phyloP scores from a whole-genome alignment of 2,113 vertebrate genomes.

The Panthera tigris region DNA sequence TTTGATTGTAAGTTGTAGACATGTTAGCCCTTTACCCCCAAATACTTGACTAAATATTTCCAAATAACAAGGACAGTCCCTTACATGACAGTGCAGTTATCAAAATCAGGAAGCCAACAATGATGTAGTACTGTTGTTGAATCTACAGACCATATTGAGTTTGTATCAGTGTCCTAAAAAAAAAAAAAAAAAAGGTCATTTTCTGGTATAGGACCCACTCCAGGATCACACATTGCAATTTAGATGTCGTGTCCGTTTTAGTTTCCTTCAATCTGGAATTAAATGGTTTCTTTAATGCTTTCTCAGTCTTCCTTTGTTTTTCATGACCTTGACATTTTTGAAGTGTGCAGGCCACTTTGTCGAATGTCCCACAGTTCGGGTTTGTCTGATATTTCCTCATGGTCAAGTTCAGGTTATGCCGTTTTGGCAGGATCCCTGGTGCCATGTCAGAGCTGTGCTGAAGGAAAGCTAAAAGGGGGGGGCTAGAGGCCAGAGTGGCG shows the following conservation, averaged over 20 bases:
- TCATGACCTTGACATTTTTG: constrained; percentile 46
- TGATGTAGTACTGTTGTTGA: constrained; percentile 34
- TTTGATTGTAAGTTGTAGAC: constrained; percentile 36
- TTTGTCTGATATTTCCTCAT: constrained; percentile 36
- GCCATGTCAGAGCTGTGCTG: background rate
- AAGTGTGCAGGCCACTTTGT: constrained; percentile 31
- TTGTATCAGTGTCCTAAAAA: constrained; percentile 19
- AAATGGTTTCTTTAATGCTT: background rate
- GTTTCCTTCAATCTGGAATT: background rate
- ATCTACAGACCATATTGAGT: constrained; percentile 4
- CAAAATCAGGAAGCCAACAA: constrained; percentile 40
- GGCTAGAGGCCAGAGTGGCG: background rate
- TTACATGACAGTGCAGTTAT: background rate
- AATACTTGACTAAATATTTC: constrained; percentile 45
- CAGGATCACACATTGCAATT: background rate
- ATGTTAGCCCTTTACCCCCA: background rate
- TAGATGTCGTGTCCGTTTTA: constrained; percentile 6
- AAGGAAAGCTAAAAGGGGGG: background rate
- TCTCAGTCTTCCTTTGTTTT: background rate
- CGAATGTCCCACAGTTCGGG: background rate
- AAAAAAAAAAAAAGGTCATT: background rate
- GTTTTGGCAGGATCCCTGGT: constrained; percentile 27
- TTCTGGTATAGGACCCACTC: background rate
- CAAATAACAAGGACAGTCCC: constrained; percentile 17
- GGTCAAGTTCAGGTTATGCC: background rate